Evolutionary conservation across 1,140 invertebrate species (phyloP), one percentile per base, ranked within the genome.

Genomic region (Drosophila ogumai): DNA sequence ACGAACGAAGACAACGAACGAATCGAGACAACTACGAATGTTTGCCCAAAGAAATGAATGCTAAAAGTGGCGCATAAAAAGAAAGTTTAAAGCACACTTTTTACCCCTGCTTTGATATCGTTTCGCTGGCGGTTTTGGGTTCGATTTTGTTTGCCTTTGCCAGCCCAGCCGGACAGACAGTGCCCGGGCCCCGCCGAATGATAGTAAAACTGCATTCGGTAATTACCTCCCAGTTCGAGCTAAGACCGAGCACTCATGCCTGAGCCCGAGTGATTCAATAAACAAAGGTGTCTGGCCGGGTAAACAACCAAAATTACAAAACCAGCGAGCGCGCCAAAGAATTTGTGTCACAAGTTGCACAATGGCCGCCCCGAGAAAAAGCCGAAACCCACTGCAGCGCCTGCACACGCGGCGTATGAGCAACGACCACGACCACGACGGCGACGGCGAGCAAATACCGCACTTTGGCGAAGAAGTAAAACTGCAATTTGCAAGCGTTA

Each of bases 11-110:
- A 74, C 52, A 55, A 22, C 50, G 50, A 56, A 66, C 58, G 46
- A 69, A 59, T 50, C 43, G 56, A 76, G 72, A 59, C 74, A 68
- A 52, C 64, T 61, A 73, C 81, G 66, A 85, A 90, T 79, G 86
- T 78, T 78, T 75, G 77, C 19, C 36, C 67, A 81, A 77, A 77
- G 84, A 58, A 87, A 82, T 75, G 82, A 59, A 68, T 68, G 85
- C 77, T 81, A 71, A 90, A 85, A 85, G 81, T 85, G 85, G 63
- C 85, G 76, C 81, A 87, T 77, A 80, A 87, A 87, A 87, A 90
- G 84, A 87, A 87, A 87, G 84, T 87, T 87, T 73, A 25, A 59
- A 71, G 68, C 80, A 75, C 58, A 72, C 47, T 79, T 52, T 55
- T 75, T 81, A 31, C 40, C 38, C 38, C 34, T 43, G 67, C 28